Base-by-base conservation (phyloP, 2,888 invertebrate species). In the Crematogaster levior region DNA sequence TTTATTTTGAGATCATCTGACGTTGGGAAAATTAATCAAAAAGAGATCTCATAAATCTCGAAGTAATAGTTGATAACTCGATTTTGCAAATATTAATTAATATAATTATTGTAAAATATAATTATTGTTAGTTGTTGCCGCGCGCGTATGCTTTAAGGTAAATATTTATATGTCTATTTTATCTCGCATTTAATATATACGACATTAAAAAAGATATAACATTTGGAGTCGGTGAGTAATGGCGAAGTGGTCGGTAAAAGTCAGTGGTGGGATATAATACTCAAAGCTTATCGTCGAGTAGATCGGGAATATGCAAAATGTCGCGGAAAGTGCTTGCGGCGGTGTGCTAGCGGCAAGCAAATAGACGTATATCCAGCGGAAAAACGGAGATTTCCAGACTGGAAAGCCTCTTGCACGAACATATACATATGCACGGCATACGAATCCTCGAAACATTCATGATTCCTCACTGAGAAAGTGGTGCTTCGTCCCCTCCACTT, bases 291-390 rank as follows among this genome's bases (percentile, higher is more conserved):
- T 65, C 75, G 37, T 65, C 40, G 75, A 75, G 75, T 65, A 53
- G 75, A 65, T 75, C 75, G 65, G 40, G 51, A 75, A 75, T 75
- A 75, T 75, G 63, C 65, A 75, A 75, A 75, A 75, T 75, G 65
- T 75, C 65, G 65, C 63, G 63, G 63, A 61, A 75, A 75, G 61
- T 63, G 37, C 75, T 75, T 74, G 73, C 60, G 73, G 73, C 74
- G 24, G 18, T 74, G 48, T 48, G 74, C 48, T 37, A 40, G 63
- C 37, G 61, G 63, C 63, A 75, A 75, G 75, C 75, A 53, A 75
- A 75, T 65, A 75, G 75, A 75, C 53, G 65, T 75, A 75, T 65
- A 75, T 65, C 65, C 75, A 75, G 63, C 40, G 30, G 75, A 75
- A 65, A 75, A 75, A 75, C 75, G 65, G 65, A 75, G 75, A 75